Base-by-base conservation (phyloP, 2,113 vertebrate genomes). In the Monopterus albus region DNA sequence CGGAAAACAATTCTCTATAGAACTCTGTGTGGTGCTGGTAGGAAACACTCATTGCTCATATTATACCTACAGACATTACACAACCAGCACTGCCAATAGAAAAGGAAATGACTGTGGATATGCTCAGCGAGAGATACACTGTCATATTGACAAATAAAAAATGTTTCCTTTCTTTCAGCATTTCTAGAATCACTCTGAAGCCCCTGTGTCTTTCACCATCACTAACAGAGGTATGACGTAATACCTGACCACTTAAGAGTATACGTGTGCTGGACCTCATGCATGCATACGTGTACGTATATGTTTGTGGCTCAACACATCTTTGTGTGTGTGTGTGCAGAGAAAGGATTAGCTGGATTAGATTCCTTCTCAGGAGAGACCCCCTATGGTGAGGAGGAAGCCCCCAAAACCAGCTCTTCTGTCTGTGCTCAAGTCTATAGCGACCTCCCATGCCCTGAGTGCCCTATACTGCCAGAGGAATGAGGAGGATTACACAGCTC, bases 321-420 rank as follows among this genome's bases (percentile, higher is more conserved):
- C 53, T 68, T 13, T 79, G 42, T 38, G 42, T 15, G 20, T 51
- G 21, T 52, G 51, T 50, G 69, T 68, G 75, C 66, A 81, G 61
- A 75, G 85, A 81, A 72, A 51, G 91, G 92, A 94, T 94, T 93
- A 94, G 88, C 81, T 92, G 93, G 92, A 93, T 93, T 93, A 94
- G 81, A 78, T 71, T 74, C 75, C 79, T 87, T 86, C 85, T 87
- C 82, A 85, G 88, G 73, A 75, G 78, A 81, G 81, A 88, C 88
- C 90, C 85, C 91, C 90, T 90, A 87, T 69, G 55, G 92, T 76
- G 86, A 84, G 59, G 78, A 82, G 82, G 88, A 92, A 89, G 82
- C 82, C 87, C 84, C 85, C 71, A 63, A 79, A 88, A 88, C 61
- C 81, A 85, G 89, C 86, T 91, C 89, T 90, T 75, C 87, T 72